phyloP scores from a whole-genome alignment of 1,140 invertebrate species.

The Drosophila tropicalis region DNA sequence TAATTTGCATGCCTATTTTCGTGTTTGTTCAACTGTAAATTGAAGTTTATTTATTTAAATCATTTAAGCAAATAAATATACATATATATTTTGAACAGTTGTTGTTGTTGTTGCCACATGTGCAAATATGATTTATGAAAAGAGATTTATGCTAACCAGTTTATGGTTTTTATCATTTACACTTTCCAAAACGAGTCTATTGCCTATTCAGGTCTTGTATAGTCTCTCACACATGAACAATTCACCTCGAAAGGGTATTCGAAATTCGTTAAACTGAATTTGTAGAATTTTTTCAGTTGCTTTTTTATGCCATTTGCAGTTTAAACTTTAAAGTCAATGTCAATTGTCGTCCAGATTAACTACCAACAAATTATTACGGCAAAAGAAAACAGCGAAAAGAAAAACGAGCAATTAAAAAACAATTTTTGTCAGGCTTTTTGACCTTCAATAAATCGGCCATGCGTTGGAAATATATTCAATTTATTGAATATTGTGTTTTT shows the following conservation, averaged over 20 bases:
- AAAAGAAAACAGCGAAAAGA: neutral
- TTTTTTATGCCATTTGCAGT: neutral
- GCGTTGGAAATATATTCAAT: conserved; percentile 6
- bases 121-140: conserved; percentile 24
- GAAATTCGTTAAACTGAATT: neutral
- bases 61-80: conserved; percentile 28
- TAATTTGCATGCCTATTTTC: conserved; percentile 36
- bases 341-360: conserved; percentile 31
- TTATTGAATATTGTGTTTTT: conserved; percentile 1
- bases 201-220: neutral
- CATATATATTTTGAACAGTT: neutral
- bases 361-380: neutral
- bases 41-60: conserved; percentile 39
- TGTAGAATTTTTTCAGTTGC: neutral
- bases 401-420: conserved; percentile 1
- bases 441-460: conserved; percentile 16
- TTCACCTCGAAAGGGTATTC: neutral
- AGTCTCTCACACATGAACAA: no score
- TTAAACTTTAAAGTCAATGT: conserved; percentile 46
- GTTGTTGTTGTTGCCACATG: neutral
- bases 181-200: neutral
- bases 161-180: conserved; percentile 11
- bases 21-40: conserved; percentile 37
- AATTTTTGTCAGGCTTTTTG: conserved; percentile 13
- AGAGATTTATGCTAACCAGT: conserved; percentile 38